Base-by-base conservation (phyloP, 2,888 invertebrate genomes). In the Ashinkailepas kermadecensis region DNA sequence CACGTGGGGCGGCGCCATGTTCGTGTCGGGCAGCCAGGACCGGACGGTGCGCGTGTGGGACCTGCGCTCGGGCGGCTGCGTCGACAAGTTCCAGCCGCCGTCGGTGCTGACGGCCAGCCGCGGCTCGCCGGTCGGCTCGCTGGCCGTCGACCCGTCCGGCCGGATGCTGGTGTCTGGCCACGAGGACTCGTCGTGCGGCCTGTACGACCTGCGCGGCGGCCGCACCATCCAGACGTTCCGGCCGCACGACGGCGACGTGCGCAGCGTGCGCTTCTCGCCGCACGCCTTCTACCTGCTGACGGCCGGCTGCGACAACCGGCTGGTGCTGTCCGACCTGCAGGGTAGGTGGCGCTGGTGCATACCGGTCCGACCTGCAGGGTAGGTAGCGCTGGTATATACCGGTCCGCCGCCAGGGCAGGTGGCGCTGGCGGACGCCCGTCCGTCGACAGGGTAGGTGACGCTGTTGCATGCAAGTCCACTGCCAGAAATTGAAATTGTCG, bases 31-130 rank as follows among this genome's bases (percentile, higher is more conserved):
- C 65, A 96, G 96, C 15, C 97, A 98, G 88, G 99, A 99, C 89
- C 95, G 96, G 89, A 95, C 97, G 0, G 95, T 99, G 21, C 91
- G 99, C 79, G 95, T 99, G 88, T 99, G 99, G 99, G 99, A 99
- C 88, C 89, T 99, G 81, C 90, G 99, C 85, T 95, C 96, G 0
- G 91, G 96, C 81, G 95, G 96, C 79, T 97, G 98, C 87, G 95
- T 97, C 82, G 95, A 96, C 87, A 91, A 95, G 86, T 92, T 96
- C 84, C 92, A 95, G 21, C 95, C 95, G 1, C 91, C 92, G 10
- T 23, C 23, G 54, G 74, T 74, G 74, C 56, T 56, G 54, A 13
- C 74, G 21, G 21, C 74, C 74, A 79, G 67, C 86, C 90, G 94
- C 89, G 94, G 93, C 62, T 93, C 94, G 80, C 94, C 97, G 0